Evolutionary conservation across 2,113 vertebrate species (phyloP).

Genomic region (Symphodus melops): DNA sequence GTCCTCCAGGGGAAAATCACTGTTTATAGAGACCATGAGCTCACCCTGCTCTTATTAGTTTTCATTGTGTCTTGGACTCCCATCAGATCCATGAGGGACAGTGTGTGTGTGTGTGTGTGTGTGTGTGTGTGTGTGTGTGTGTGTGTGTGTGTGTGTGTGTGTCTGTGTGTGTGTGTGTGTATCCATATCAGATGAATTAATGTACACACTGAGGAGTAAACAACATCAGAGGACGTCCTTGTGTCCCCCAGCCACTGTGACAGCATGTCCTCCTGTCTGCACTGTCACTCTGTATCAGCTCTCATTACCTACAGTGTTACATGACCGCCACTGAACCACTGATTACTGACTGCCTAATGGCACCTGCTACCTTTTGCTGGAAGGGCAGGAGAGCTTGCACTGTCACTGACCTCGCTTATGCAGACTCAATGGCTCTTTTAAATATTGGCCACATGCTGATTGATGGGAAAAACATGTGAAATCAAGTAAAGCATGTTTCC

Average conservation of each 20-base stretch:
- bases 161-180: too few species aligned
- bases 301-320: conserved; percentile 66
- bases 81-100: conserved; percentile 14
- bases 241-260: conserved; percentile 53
- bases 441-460: conserved; percentile 19
- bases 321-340: conserved; percentile 28
- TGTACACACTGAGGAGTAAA: conserved; percentile 63
- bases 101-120: too few species aligned
- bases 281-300: conserved; percentile 68
- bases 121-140: too few species aligned
- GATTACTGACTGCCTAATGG: conserved; percentile 43
- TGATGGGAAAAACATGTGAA: conserved; percentile 10
- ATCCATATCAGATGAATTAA: conserved; percentile 48
- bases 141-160: too few species aligned
- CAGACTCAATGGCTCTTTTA: conserved; percentile 4
- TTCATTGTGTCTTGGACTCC: conserved; percentile 7
- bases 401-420: conserved; percentile 30
- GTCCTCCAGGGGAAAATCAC: conserved; percentile 17
- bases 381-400: conserved; percentile 15
- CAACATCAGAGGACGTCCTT: conserved; percentile 69
- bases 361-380: conserved; percentile 46
- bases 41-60: conserved; percentile 16
- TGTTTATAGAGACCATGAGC: conserved; percentile 34
- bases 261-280: conserved; percentile 70
- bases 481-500: conserved; percentile 5